A percentile compares a stretch with the other conserved stretches of the same genome.
phyloP scores from a whole-genome alignment of 2,113 vertebrate genomes.

The Corapipo altera region DNA sequence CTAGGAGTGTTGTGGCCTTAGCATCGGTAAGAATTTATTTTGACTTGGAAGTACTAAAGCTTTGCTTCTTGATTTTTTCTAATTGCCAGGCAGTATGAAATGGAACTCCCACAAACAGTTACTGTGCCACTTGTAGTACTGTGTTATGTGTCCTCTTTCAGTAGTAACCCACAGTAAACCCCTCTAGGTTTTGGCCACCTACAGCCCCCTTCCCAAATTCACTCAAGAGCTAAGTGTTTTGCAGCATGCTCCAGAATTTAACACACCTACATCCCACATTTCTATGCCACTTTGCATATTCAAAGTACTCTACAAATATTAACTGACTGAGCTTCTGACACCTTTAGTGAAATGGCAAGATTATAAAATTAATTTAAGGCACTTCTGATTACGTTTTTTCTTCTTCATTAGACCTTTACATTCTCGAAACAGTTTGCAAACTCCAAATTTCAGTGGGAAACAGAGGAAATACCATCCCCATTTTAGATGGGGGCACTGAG shows the following conservation, averaged over 20 bases:
- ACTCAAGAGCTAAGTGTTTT: neutral
- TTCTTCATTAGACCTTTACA: neutral
- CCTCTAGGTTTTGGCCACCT: neutral
- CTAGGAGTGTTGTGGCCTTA: neutral
- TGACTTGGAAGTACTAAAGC: neutral
- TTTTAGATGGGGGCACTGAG: neutral
- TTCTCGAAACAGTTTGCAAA: neutral
- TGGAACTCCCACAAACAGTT: neutral
- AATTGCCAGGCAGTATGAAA: neutral
- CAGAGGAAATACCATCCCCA: neutral
- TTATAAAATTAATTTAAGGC: neutral
- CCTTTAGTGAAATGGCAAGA: neutral
- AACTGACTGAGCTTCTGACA: neutral
- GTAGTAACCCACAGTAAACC: neutral
- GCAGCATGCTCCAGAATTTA: neutral
- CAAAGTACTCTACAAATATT: neutral
- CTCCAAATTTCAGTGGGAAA: neutral
- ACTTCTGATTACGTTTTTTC: neutral
- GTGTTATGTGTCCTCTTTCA: neutral
- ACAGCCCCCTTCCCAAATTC: neutral
- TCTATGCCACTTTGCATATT: neutral
- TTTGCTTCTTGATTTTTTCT: neutral
- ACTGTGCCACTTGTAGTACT: neutral
- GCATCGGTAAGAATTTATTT: neutral
- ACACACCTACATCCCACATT: neutral